These are phyloP conservation scores for Sturnus vulgaris DNA, from an alignment of 2,113 vertebrate genomes.

Conservation along the genomic window DNA sequence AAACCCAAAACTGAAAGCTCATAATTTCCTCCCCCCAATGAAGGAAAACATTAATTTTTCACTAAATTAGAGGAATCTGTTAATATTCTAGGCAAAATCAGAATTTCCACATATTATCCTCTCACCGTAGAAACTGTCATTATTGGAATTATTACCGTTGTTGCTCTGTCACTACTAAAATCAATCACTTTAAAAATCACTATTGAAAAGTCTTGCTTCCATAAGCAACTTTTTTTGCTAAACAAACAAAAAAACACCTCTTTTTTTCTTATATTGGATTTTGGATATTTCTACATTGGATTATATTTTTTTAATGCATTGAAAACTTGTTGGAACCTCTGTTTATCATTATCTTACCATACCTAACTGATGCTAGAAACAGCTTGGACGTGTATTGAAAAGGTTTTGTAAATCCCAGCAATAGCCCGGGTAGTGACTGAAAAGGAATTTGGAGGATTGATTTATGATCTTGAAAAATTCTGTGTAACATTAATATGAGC, in stretches of 20 bases:
- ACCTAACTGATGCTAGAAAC: neutral
- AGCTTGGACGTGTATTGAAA: rapidly evolving
- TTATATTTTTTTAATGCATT: neutral
- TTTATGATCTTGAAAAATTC: neutral
- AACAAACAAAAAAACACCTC: neutral
- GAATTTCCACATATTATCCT: neutral
- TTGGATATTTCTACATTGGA: neutral
- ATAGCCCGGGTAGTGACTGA: neutral
- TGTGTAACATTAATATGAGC: neutral
- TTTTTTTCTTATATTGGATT: neutral
- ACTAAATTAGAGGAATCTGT: neutral
- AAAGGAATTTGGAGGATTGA: neutral
- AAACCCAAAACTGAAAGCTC: neutral
- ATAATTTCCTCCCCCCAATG: neutral
- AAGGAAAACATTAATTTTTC: neutral
- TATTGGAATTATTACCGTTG: neutral
- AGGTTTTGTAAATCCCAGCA: neutral
- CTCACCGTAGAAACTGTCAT: neutral
- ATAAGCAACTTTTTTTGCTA: neutral
- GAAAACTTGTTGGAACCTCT: neutral
- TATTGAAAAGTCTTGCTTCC: neutral
- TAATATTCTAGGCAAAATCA: neutral
- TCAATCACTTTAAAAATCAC: neutral
- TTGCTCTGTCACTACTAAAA: neutral
- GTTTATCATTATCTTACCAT: neutral